Conservation (phyloP, 2,888 invertebrate species). For the Hemithea aestivaria region DNA sequence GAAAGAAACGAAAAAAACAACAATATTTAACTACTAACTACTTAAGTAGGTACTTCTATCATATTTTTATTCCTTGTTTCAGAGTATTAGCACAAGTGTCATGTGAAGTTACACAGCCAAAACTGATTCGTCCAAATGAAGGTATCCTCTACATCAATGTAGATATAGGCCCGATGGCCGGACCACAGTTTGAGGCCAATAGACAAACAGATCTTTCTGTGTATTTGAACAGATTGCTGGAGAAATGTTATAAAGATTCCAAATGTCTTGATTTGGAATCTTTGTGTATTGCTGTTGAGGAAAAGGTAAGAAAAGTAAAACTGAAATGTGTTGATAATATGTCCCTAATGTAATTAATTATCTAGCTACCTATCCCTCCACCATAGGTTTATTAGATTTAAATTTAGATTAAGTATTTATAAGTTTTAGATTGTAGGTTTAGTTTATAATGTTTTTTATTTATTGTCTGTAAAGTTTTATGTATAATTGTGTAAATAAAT, state of each 20-base stretch:
- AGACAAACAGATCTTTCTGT: constrained; percentile 85
- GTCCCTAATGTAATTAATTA: too few relatives aligned
- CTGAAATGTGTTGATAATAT: too few relatives aligned
- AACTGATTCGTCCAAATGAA: constrained; percentile 91
- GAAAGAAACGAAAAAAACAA: too few relatives aligned
- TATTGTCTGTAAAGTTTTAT: too few relatives aligned
- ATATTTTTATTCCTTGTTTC: constrained; percentile 29
- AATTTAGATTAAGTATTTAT: too few relatives aligned
- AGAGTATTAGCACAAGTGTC: constrained; percentile 93
- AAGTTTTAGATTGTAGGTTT: too few relatives aligned
- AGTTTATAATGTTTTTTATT: too few relatives aligned
- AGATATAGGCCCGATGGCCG: constrained; percentile 92
- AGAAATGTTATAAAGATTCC: constrained; percentile 94
- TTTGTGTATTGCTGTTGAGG: constrained; percentile 94
- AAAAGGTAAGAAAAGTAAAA: constrained; percentile 89
- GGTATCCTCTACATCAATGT: constrained; percentile 92
- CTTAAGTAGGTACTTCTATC: too few relatives aligned
- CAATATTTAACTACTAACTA: too few relatives aligned
- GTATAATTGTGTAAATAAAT: too few relatives aligned
- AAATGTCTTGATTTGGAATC: constrained; percentile 95
- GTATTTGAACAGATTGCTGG: constrained; percentile 88
- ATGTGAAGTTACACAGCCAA: constrained; percentile 92
- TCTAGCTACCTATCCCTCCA: too few relatives aligned
- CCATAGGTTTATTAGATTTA: too few relatives aligned
- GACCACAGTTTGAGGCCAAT: constrained; percentile 89